Evolutionary conservation across 2,113 vertebrate genomes (phyloP), one percentile per base, ranked within the genome.

Genomic region (Puffinus mauretanicus): DNA sequence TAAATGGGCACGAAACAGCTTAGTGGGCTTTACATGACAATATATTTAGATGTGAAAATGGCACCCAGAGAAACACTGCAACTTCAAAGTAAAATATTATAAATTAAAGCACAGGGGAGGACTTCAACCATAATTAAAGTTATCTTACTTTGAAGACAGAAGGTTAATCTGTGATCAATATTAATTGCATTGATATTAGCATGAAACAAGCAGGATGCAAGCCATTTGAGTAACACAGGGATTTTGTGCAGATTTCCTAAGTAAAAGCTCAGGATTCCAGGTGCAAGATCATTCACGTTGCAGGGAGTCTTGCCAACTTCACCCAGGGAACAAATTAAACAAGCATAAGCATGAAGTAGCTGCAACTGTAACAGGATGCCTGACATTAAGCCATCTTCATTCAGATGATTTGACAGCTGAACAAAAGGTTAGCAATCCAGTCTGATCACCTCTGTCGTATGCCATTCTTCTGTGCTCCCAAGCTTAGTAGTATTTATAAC

Each of bases 1-100:
- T 86, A 94, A 94, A 96, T 66, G 70, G 78, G 42, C 67, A 79
- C 0, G 1, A 77, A 88, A 58, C 29, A 83, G 49, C 84, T 95
- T 80, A 95, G 69, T 24, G 66, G 78, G 47, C 70, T 92, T 96
- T 94, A 70, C 27, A 4, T 36, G 70, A 75, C 84, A 87, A 52
- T 60, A 42, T 76, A 76, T 70, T 47, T 69, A 67, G 65, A 65
- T 44, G 52, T 65, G 77, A 69, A 93, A 95, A 77, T 7, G 26
- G 67, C 42, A 88, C 61, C 38, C 62, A 80, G 78, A 94, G 70
- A 94, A 91, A 27, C 25, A 47, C 58, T 55, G 5, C 9, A 36
- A 86, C 86, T 93, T 95, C 67, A 95, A 94, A 97, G 71, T 30
- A 61, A 90, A 88, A 60, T 36, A 18, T 15, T 71, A 46, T 13